Evolutionary conservation across 2,797 vertebrate genomes (phyloP).

Genomic region (Pachyuromys duprasi): DNA sequence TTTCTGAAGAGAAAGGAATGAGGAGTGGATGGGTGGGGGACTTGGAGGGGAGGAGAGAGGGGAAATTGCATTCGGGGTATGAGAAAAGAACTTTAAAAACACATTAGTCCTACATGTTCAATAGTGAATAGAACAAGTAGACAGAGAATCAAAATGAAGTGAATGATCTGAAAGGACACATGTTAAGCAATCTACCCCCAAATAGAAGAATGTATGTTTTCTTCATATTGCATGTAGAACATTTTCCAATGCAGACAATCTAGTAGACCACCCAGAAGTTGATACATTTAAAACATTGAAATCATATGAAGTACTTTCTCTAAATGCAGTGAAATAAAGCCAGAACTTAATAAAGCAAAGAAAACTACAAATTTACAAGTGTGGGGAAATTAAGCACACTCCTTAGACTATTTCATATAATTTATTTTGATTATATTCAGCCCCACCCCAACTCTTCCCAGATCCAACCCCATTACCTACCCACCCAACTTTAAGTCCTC

Average conservation of each 20-base stretch:
- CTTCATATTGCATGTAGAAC: neutral
- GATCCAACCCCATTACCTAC: neutral
- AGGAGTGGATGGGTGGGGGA: neutral
- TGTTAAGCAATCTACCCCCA: neutral
- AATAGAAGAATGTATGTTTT: neutral
- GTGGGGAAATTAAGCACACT: neutral
- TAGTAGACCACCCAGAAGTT: neutral
- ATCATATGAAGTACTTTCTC: neutral
- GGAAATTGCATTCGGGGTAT: neutral
- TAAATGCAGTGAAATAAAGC: neutral
- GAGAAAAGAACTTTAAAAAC: neutral
- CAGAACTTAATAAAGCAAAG: neutral
- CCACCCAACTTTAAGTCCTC: neutral
- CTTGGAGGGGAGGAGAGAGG: neutral
- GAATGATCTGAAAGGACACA: neutral
- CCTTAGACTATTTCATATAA: neutral
- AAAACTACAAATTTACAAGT: slow-evolving; percentile 6
- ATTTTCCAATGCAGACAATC: neutral
- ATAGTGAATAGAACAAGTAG: neutral
- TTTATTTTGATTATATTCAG: neutral
- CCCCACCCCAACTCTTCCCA: neutral
- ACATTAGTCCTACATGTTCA: neutral
- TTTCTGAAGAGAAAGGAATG: neutral
- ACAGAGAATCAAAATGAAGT: slow-evolving; percentile 8
- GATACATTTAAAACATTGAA: neutral